phyloP scores from a whole-genome alignment of 2,888 invertebrate genomes.

The Pegoplata infirma region DNA sequence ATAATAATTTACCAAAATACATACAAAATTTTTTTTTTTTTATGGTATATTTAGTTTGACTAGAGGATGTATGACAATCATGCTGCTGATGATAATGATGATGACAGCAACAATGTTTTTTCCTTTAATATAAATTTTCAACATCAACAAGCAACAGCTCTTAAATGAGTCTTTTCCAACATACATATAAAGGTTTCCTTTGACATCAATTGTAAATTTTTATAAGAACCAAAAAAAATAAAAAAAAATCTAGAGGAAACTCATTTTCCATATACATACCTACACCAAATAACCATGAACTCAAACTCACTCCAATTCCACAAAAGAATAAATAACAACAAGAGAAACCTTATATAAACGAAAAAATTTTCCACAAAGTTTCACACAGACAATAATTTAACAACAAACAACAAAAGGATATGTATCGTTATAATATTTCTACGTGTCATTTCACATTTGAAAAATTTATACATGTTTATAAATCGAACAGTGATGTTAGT shows the following conservation, averaged over 20 bases:
- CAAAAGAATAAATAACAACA: slow-evolving; percentile 3
- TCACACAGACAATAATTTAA: slow-evolving; percentile 27
- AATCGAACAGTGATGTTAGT: too few relatives aligned
- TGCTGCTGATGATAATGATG: slow-evolving; percentile 18
- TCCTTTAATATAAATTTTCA: slow-evolving; percentile 32
- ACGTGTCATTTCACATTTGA: slow-evolving; percentile 50
- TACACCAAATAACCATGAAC: too few relatives aligned
- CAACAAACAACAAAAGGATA: slow-evolving; percentile 21
- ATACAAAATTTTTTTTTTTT: neutral
- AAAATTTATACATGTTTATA: slow-evolving; percentile 41
- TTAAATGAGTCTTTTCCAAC: neutral
- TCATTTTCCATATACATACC: slow-evolving; percentile 15
- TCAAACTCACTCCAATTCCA: too few relatives aligned
- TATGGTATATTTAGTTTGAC: neutral
- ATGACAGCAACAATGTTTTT: slow-evolving; percentile 33
- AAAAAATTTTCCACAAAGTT: slow-evolving; percentile 50
- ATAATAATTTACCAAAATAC: neutral
- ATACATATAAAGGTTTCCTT: slow-evolving; percentile 1
- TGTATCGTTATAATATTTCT: slow-evolving; percentile 44
- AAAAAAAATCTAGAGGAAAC: slow-evolving; percentile 31
- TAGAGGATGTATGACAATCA: neutral
- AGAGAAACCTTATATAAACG: slow-evolving; percentile 28
- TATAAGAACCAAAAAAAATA: neutral
- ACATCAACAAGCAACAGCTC: slow-evolving; percentile 34
- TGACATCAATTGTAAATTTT: slow-evolving; percentile 19